These are phyloP conservation scores for Leptothorax acervorum DNA, from an alignment of 2,888 invertebrate genomes.

Conservation along the genomic window DNA sequence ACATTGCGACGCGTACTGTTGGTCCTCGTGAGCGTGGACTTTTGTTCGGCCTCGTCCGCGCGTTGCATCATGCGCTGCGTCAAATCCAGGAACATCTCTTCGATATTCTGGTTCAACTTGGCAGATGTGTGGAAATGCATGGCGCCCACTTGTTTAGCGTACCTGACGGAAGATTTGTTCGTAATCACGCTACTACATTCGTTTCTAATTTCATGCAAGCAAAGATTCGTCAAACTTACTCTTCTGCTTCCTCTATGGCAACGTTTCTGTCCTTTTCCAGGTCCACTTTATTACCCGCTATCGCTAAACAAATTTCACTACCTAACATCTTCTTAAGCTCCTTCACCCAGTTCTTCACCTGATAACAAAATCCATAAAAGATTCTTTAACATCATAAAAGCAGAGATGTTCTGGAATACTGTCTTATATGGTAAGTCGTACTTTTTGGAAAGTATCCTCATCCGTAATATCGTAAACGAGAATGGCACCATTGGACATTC, in stretches of 20 bases:
- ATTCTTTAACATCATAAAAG: background rate
- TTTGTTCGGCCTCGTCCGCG: conserved; percentile 80
- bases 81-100: conserved; percentile 95
- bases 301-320: conserved; percentile 95
- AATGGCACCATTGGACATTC: conserved; percentile 98
- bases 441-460: conserved; percentile 98
- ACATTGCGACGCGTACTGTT: conserved; percentile 85
- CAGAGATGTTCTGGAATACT: background rate
- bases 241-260: conserved; percentile 93
- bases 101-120: conserved; percentile 95
- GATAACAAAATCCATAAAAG: background rate
- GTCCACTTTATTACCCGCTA: conserved; percentile 99
- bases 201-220: background rate
- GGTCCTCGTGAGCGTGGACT: conserved; percentile 83
- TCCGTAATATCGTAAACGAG: conserved; percentile 99
- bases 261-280: conserved; percentile 96
- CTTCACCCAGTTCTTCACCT: conserved; percentile 99
- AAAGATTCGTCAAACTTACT: conserved; percentile 87
- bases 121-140: conserved; percentile 97
- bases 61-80: conserved; percentile 91
- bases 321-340: conserved; percentile 98
- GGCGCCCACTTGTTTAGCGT: conserved; percentile 96
- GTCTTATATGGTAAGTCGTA: conserved; percentile 79
- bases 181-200: background rate
- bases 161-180: conserved; percentile 87